Base-by-base conservation (phyloP, 2,113 vertebrate species). In the Entelurus aequoreus region DNA sequence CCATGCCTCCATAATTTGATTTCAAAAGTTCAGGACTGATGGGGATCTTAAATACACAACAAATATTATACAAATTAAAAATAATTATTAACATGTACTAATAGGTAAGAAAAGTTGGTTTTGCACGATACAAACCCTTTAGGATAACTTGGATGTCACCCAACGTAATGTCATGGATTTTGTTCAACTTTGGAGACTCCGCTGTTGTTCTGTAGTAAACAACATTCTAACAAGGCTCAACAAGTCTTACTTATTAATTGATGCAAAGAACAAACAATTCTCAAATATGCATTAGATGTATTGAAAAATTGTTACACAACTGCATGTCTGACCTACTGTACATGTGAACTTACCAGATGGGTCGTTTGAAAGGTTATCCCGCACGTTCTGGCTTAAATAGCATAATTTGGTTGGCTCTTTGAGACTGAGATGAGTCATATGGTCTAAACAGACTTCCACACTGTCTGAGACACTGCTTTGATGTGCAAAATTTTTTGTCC, bases 391-490 rank as follows among this genome's bases (percentile, higher is more conserved):
- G 10, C 6, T 19, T 14, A 10, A n/a, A 10, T 49, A 5, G 3
- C 42, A 48, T 1, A 37, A 73, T 35, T 63, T 80, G 16, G 44
- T 48, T 9, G 59, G 37, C 40, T 83, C 84, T 74, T 77, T 85
- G 52, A 84, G 65, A 65, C 72, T 85, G 56, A 86, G 83, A 21
- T 53, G 68, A 36, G 74, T 84, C 78, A 84, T 73, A 63, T 77
- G 70, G 36, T 75, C 52, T 37, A 69, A 64, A 68, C 65, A 79
- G 44, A 60, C 40, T 3, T 75, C 52, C 40, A 72, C 62, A 68
- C 65, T 76, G 47, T 60, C 37, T 2, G 46, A 42, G 36, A 36
- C 2, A 4, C 8, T 65, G 37, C 15, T 54, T 12, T 62, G 60
- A 53, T 56, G 60, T 35, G 48, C 1, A 3, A n/a, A 7, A 13